phyloP scores from a whole-genome alignment of 2,888 invertebrate genomes.

The Drosophila neonasuta region DNA sequence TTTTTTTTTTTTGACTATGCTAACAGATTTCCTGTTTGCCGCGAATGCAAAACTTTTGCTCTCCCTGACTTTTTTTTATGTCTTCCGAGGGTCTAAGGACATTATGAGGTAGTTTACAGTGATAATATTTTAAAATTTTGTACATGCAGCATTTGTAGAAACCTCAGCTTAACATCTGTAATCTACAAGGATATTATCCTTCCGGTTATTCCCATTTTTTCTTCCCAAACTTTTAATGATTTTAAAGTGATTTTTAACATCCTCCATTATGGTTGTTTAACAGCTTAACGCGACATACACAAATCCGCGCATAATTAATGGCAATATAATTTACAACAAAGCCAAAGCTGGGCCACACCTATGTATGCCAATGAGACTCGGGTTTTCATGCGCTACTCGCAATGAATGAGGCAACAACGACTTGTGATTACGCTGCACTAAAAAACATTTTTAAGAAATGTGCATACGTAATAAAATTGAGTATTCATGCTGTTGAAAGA shows the following conservation, averaged over 20 bases:
- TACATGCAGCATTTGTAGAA: constrained; percentile 1
- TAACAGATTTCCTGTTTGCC: constrained; percentile 52
- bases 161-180: constrained; percentile 18
- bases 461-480: background rate
- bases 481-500: too few relatives aligned
- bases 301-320: constrained; percentile 77
- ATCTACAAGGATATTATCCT: constrained; percentile 11
- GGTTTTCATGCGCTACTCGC: background rate
- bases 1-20: constrained; percentile 33
- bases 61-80: background rate
- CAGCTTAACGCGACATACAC: constrained; percentile 58
- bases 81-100: background rate
- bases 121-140: constrained; percentile 3
- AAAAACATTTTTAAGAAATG: background rate
- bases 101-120: constrained; percentile 1
- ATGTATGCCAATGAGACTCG: constrained; percentile 7
- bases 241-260: constrained; percentile 73
- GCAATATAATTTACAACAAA: constrained; percentile 72
- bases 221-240: constrained; percentile 47
- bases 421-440: constrained; percentile 15
- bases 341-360: constrained; percentile 26
- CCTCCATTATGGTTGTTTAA: constrained; percentile 63
- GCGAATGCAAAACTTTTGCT: constrained; percentile 19
- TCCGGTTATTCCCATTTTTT: constrained; percentile 4
- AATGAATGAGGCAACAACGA: constrained; percentile 8